phyloP scores from a whole-genome alignment of 2,888 invertebrate genomes.

The Myathropa florea region DNA sequence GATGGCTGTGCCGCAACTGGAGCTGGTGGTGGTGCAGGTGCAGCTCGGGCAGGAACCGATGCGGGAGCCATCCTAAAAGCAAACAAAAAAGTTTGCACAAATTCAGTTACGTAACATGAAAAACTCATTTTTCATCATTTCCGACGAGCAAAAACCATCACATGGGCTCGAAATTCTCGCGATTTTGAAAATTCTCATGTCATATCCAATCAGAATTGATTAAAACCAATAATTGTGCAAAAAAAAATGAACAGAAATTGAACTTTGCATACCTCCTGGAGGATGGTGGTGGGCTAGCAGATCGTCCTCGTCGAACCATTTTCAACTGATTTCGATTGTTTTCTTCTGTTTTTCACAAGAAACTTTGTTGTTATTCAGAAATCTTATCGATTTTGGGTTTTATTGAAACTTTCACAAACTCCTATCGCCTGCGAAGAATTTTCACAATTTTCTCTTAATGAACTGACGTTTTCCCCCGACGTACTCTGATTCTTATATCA shows the following conservation, averaged over 20 bases:
- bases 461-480: conserved; percentile 51
- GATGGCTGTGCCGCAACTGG: conserved; percentile 84
- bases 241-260: conserved; percentile 8
- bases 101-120: conserved; percentile 51
- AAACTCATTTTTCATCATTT: conserved; percentile 14
- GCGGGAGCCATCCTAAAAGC: conserved; percentile 74
- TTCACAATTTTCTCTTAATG: conserved; percentile 27
- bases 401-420: conserved; percentile 7
- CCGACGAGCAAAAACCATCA: background rate
- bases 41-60: conserved; percentile 77
- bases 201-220: background rate
- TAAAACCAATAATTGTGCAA: background rate
- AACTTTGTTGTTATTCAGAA: background rate
- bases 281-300: conserved; percentile 86
- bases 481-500: conserved; percentile 57
- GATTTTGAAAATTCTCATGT: background rate
- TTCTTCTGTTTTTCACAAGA: conserved; percentile 27
- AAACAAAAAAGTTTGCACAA: background rate
- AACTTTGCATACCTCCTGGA: conserved; percentile 82
- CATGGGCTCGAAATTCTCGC: background rate
- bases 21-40: conserved; percentile 82
- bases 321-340: conserved; percentile 74
- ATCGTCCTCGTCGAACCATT: conserved; percentile 89
- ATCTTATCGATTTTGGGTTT: conserved; percentile 6
- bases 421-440: conserved; percentile 13